phyloP scores from a whole-genome alignment of 2,113 vertebrate genomes.

The Zosterops lateralis region DNA sequence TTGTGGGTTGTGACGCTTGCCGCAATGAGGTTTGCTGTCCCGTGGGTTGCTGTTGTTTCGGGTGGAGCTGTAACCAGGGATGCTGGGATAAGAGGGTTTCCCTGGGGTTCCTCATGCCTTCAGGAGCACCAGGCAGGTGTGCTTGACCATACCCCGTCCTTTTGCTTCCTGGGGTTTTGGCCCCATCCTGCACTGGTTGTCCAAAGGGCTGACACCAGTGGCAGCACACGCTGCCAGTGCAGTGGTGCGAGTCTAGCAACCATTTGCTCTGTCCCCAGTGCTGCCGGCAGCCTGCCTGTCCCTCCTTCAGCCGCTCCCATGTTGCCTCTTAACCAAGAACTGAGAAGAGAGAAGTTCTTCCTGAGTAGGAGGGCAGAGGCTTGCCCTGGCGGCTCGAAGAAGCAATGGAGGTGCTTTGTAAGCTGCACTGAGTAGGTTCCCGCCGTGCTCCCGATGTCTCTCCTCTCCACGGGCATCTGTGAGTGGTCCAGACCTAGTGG shows the following conservation, averaged over 20 bases:
- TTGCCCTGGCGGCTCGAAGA: background rate
- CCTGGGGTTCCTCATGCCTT: background rate
- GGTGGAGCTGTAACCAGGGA: background rate
- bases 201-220: background rate
- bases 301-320: accelerated
- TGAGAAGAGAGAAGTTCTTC: background rate
- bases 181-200: background rate
- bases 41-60: background rate
- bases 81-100: background rate
- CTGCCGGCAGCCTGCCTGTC: background rate
- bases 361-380: background rate
- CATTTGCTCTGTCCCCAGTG: background rate
- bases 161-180: background rate
- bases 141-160: background rate
- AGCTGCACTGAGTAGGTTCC: background rate
- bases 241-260: accelerated
- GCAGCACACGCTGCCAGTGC: accelerated
- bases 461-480: background rate
- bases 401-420: background rate
- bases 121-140: background rate
- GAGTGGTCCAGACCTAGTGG: background rate
- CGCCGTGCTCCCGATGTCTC: accelerated
- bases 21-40: accelerated
- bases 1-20: background rate
- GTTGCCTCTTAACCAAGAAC: background rate